Evolutionary conservation across 2,888 invertebrate species (phyloP).

Genomic region (Eristalis pertinax): DNA sequence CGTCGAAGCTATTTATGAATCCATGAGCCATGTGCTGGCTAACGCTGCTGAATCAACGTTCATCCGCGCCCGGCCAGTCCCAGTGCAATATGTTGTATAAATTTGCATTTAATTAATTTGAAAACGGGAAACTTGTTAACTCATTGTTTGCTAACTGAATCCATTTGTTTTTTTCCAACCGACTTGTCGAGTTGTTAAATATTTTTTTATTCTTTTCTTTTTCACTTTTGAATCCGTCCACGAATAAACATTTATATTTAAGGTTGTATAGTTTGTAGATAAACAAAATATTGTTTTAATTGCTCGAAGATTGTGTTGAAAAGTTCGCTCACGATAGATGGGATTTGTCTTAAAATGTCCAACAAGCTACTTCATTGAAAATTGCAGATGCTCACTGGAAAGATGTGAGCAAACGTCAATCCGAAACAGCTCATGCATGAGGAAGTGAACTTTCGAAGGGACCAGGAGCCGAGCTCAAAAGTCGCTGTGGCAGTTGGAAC

Average conservation of each 20-base stretch:
- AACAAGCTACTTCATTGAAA: no score
- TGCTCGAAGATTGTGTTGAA: not conserved
- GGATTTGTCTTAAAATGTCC: no score
- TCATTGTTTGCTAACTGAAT: slow-evolving; percentile 28
- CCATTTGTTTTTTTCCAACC: not conserved
- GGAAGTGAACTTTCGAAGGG: no score
- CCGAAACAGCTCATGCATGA: no score
- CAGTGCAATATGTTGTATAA: slow-evolving; percentile 28
- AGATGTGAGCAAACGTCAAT: no score
- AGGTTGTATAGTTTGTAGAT: slow-evolving; percentile 25
- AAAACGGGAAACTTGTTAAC: not conserved
- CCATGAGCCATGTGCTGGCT: not conserved
- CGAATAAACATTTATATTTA: slow-evolving; percentile 39
- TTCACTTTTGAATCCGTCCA: slow-evolving; percentile 17
- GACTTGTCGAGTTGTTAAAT: not conserved
- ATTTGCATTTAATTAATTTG: slow-evolving; percentile 36
- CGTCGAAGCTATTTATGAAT: slow-evolving; percentile 1
- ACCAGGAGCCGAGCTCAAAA: no score
- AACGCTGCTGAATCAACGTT: not conserved
- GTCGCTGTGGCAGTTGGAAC: no score
- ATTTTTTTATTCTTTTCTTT: not conserved
- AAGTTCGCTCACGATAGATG: no score
- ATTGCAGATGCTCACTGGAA: no score
- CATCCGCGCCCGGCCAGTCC: not conserved
- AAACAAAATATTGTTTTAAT: not conserved